Conservation (phyloP, 2,113 vertebrate genomes). For the Cromileptes altivelis region DNA sequence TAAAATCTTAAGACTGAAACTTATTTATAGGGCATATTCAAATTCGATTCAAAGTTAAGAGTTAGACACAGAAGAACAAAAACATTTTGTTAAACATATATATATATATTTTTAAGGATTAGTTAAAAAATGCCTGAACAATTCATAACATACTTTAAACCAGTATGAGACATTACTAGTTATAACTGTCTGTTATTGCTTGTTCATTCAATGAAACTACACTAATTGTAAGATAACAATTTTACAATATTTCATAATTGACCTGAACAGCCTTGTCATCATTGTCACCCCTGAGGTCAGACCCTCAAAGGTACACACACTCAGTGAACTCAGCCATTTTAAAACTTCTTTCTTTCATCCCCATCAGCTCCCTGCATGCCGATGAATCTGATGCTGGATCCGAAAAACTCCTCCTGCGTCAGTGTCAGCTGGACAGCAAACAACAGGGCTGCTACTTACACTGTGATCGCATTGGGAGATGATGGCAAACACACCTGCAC, state of each 20-base stretch:
- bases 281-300: background rate
- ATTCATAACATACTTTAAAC: background rate
- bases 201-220: too few species aligned
- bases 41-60: background rate
- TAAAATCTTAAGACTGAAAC: too few species aligned
- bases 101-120: too few species aligned
- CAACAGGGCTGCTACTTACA: slow-evolving; percentile 85
- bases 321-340: background rate
- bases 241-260: background rate
- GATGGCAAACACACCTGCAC: slow-evolving; percentile 74
- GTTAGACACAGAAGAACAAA: background rate
- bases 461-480: slow-evolving; percentile 76
- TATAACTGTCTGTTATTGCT: too few species aligned
- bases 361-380: slow-evolving; percentile 92
- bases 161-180: background rate
- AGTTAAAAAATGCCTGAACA: background rate
- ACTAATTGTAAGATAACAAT: background rate
- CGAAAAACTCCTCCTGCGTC: slow-evolving; percentile 74
- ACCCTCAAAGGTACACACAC: background rate
- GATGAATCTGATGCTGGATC: slow-evolving; percentile 82
- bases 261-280: background rate
- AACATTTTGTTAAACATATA: too few species aligned
- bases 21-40: background rate
- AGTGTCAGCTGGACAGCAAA: slow-evolving; percentile 85
- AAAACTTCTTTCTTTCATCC: background rate